Percentiles rank a stretch among this genome's conserved stretches.
phyloP scores from a whole-genome alignment of 2,888 invertebrate species.

The Noctua comes region DNA sequence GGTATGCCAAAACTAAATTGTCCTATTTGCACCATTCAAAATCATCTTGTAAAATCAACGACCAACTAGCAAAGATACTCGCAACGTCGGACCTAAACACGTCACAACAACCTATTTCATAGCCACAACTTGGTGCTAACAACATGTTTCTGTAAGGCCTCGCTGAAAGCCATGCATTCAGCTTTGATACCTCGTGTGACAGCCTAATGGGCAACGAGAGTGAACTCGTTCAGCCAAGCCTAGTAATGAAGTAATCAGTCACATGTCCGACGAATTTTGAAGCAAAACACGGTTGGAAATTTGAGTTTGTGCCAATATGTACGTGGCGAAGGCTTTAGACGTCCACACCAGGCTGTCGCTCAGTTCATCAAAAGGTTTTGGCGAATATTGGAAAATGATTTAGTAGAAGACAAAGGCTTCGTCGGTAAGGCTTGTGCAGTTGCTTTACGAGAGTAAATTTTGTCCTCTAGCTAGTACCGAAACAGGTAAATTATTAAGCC shows the following conservation, averaged over 20 bases:
- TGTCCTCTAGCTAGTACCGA: not conserved
- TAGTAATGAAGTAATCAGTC: conserved; percentile 62
- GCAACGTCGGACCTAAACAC: conserved; percentile 4
- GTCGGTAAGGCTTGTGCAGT: not conserved
- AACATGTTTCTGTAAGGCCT: conserved; percentile 34
- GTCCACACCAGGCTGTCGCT: conserved; percentile 24
- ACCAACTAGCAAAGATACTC: not conserved
- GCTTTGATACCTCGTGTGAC: conserved; percentile 58
- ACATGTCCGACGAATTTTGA: conserved; percentile 58
- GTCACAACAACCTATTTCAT: conserved; percentile 22
- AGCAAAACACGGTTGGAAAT: conserved; percentile 53
- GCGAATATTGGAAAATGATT: conserved; percentile 43
- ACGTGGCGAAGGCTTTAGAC: conserved; percentile 27
- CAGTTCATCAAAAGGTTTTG: conserved; percentile 31
- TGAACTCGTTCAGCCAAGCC: conserved; percentile 53
- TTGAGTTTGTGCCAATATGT: conserved; percentile 58
- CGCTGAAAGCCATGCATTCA: conserved; percentile 53
- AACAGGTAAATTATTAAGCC: not conserved
- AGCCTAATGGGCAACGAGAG: conserved; percentile 55
- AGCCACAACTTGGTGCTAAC: conserved; percentile 24
- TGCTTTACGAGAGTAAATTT: conserved; percentile 18
- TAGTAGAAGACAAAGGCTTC: conserved; percentile 25
- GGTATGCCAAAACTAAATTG: too few species aligned
- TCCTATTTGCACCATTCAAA: not conserved
- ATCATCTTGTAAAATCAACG: not conserved